Evolutionary conservation across 2,888 invertebrate genomes (phyloP).

Genomic region (Archaeoteleia sp.): DNA sequence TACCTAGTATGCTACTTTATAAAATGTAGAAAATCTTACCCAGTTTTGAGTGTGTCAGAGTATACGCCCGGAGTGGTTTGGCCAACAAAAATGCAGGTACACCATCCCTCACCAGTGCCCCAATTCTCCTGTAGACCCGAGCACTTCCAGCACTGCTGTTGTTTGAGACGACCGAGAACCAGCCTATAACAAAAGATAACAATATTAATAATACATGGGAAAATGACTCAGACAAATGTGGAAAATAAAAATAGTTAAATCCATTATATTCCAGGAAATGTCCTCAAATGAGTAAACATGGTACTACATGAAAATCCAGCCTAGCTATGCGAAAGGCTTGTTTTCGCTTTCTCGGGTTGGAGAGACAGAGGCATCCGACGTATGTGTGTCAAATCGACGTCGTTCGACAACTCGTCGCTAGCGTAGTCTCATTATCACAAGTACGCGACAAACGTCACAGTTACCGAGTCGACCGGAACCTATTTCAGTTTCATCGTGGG

Average conservation of each 20-base stretch:
- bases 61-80: conserved; percentile 70
- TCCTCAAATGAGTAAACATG: too few species aligned
- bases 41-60: conserved; percentile 72
- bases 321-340: conserved; percentile 21
- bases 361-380: conserved; percentile 38
- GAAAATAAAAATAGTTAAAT: too few species aligned
- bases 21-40: conserved; percentile 58
- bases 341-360: conserved; percentile 58
- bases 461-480: conserved; percentile 53
- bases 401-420: conserved; percentile 32
- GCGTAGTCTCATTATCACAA: conserved; percentile 45
- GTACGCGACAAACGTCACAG: conserved; percentile 59
- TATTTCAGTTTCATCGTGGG: conserved; percentile 51
- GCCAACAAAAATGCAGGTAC: conserved; percentile 71
- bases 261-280: too few species aligned
- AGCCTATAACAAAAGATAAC: conserved; percentile 62
- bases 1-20: too few species aligned
- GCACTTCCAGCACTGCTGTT: conserved; percentile 71
- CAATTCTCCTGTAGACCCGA: conserved; percentile 69
- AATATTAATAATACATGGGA: background rate
- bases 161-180: conserved; percentile 71
- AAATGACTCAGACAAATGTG: too few species aligned
- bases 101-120: conserved; percentile 69
- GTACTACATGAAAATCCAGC: too few species aligned
- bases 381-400: conserved; percentile 53